Conservation (phyloP, 1,140 invertebrate species). For the Diploscapter pachys region DNA sequence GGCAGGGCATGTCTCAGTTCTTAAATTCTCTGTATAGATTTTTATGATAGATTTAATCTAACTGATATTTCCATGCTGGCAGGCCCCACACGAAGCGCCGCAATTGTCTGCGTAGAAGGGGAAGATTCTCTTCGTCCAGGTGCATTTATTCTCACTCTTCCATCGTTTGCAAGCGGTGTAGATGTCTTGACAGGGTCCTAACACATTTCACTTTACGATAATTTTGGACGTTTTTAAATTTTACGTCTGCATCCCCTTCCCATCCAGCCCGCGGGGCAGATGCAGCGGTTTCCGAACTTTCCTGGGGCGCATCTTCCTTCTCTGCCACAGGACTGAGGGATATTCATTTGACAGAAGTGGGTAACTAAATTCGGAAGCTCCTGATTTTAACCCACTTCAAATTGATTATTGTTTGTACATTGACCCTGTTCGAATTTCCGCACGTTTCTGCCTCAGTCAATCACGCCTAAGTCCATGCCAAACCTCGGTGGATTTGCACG, state of each 20-base stretch:
- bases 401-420: too few relatives aligned
- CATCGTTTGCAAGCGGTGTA: conserved; percentile 47
- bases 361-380: too few relatives aligned
- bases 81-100: conserved; percentile 45
- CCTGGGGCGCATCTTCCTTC: conserved; percentile 33
- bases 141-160: conserved; percentile 47
- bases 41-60: conserved; percentile 3
- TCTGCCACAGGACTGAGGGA: conserved; percentile 12
- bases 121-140: conserved; percentile 48
- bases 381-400: too few relatives aligned
- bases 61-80: conserved; percentile 39
- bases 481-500: too few relatives aligned
- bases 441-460: too few relatives aligned
- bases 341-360: too few relatives aligned
- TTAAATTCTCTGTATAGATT: conserved; percentile 15
- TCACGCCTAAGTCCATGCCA: too few relatives aligned
- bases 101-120: conserved; percentile 55
- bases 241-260: conserved; percentile 43
- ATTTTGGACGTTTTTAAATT: background rate
- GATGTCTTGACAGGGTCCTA: conserved; percentile 56
- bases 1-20: conserved; percentile 43
- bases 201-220: background rate
- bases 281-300: conserved; percentile 44
- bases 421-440: too few relatives aligned
- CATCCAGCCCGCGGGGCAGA: conserved; percentile 47